Percentiles rank a stretch among this genome's conserved stretches.
Evolutionary conservation across 2,113 vertebrate species (phyloP).

Genomic region (Zosterops hypoxanthus): DNA sequence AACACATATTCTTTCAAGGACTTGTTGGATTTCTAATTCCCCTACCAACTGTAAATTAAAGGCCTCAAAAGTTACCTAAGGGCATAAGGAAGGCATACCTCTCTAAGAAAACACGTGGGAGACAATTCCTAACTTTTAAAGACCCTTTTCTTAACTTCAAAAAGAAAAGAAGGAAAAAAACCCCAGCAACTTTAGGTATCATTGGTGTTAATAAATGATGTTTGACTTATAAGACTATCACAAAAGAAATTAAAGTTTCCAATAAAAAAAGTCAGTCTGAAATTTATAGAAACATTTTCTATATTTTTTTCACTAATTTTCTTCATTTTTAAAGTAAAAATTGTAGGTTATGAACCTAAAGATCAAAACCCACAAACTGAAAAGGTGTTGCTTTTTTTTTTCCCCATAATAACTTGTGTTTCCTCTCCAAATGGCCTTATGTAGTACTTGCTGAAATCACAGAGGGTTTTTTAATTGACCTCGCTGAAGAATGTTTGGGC

Average conservation of each 20-base stretch:
- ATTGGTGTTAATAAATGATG: background rate
- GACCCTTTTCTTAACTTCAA: background rate
- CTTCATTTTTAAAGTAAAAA: background rate
- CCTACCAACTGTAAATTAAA: background rate
- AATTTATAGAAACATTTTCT: background rate
- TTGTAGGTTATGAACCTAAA: background rate
- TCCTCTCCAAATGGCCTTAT: background rate
- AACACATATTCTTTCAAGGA: background rate
- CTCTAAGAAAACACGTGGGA: background rate
- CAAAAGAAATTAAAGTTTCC: background rate
- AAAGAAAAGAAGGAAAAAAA: background rate
- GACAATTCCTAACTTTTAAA: background rate
- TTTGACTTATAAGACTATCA: background rate
- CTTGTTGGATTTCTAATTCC: background rate
- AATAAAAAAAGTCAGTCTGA: background rate
- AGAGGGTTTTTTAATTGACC: background rate
- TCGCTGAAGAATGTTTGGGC: background rate
- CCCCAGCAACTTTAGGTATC: fast-evolving
- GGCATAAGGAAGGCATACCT: background rate
- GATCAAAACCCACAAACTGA: background rate
- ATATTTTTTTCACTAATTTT: background rate
- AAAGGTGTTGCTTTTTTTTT: background rate
- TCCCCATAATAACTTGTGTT: background rate
- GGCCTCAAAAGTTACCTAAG: background rate
- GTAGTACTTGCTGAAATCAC: background rate